A percentile compares a stretch with the other conserved stretches of the same genome.
phyloP scores from a whole-genome alignment of 2,888 invertebrate genomes.

The Brachyopa scutellaris region DNA sequence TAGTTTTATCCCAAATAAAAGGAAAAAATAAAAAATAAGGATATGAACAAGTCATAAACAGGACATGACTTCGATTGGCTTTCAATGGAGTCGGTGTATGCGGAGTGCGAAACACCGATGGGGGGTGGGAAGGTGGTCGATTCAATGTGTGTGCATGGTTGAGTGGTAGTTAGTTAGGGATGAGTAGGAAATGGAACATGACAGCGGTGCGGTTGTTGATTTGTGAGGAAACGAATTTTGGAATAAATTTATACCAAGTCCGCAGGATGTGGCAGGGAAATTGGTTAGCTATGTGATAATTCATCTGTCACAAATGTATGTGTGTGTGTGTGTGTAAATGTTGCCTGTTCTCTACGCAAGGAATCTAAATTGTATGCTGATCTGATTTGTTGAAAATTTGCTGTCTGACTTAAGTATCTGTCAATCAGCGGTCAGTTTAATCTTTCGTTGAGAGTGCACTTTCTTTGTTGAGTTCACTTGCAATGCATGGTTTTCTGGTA shows the following conservation, averaged over 20 bases:
- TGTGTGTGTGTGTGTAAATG: too few relatives aligned
- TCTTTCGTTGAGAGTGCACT: too few relatives aligned
- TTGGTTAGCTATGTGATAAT: conserved; percentile 50
- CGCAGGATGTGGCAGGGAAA: conserved; percentile 60
- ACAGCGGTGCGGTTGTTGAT: conserved; percentile 70
- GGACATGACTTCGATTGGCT: conserved; percentile 72
- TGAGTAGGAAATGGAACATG: conserved; percentile 70
- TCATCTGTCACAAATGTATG: conserved; percentile 6
- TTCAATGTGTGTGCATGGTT: conserved; percentile 21
- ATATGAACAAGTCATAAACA: conserved; percentile 71
- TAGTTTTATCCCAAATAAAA: conserved; percentile 56
- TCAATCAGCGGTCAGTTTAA: too few relatives aligned
- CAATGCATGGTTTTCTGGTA: too few relatives aligned
- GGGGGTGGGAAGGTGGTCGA: not conserved
- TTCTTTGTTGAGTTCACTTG: too few relatives aligned
- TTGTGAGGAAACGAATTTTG: conserved; percentile 71
- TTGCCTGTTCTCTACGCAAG: too few relatives aligned
- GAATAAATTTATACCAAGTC: conserved; percentile 68
- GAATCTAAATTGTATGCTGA: too few relatives aligned
- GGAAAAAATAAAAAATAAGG: conserved; percentile 55
- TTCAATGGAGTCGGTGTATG: conserved; percentile 64
- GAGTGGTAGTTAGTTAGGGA: conserved; percentile 46
- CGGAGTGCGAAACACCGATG: conserved; percentile 27
- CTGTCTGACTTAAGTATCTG: too few relatives aligned
- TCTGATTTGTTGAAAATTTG: too few relatives aligned